phyloP scores from a whole-genome alignment of 2,888 invertebrate species.

The Macrosiphum euphorbiae region DNA sequence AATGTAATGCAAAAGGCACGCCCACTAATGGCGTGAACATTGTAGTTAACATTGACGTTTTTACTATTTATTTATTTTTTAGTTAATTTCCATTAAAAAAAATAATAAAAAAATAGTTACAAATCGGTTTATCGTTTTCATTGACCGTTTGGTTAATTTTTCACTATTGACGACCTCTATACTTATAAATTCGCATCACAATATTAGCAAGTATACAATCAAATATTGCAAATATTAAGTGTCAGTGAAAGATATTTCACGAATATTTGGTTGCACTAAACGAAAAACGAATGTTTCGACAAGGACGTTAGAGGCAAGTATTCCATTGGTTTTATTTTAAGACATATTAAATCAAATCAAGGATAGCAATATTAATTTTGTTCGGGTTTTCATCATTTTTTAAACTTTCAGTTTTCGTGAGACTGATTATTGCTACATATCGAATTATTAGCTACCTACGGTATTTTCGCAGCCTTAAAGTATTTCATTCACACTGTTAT shows the following conservation, averaged over 20 bases:
- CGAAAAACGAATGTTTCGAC: neutral
- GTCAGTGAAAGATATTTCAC: neutral
- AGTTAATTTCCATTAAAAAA: neutral
- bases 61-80: neutral
- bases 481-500: neutral
- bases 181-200: neutral
- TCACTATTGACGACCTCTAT: neutral
- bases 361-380: neutral
- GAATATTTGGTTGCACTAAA: neutral
- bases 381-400: neutral
- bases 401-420: too few relatives aligned
- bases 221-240: neutral
- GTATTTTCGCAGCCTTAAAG: neutral
- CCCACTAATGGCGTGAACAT: constrained; percentile 19
- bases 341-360: neutral
- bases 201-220: neutral
- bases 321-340: neutral
- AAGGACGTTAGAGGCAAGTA: neutral
- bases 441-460: neutral
- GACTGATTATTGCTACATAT: too few relatives aligned
- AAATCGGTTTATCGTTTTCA: neutral
- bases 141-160: neutral
- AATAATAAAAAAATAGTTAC: neutral
- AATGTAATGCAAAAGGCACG: neutral
- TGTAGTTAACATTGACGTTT: constrained; percentile 15